Evolutionary conservation across 2,113 vertebrate genomes (phyloP), one percentile per base, ranked within the genome.

Genomic region (Chloroceryle aenea): DNA sequence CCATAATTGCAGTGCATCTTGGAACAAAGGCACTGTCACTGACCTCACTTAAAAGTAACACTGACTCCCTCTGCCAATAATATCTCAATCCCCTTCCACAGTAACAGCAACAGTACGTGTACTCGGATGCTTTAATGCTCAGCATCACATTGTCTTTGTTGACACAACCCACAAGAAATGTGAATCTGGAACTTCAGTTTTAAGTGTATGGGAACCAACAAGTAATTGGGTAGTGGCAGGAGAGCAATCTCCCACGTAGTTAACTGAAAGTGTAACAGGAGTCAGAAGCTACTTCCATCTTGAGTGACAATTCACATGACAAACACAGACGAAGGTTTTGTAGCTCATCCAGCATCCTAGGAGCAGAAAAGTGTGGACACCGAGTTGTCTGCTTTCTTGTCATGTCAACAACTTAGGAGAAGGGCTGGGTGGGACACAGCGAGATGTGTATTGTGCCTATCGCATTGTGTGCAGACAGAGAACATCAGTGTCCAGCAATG

Each of bases 61-160:
- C 23, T 36, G 40, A 66, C 45, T 73, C 69, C 14, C n/a, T 69
- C 87, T 52, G 36, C 47, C 75, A 72, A 7, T 9, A 48, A 26
- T 23, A 55, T 26, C 61, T 71, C 30, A 48, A 29, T 23, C 36
- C 9, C 9, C 32, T 63, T n/a, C 9, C 71, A 42, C 21, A 56
- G 21, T 18, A 74, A 58, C 5, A 4, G 40, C 63, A 86, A 25
- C 3, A 1, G 18, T 34, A 58, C 0, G 0, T 30, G 12, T 40
- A 29, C 48, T 30, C 42, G 52, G 55, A 45, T 34, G 38, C 9
- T 71, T 66, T 29, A 71, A 59, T 32, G n/a, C 15, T 81, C 66
- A 81, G 47, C 16, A 40, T 30, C 67, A n/a, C 20, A 6, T 7
- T 25, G 10, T 7, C n/a, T 58, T 68, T 48, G 4, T 22, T 71